Evolutionary conservation across 2,888 invertebrate species (phyloP), one percentile per base, ranked within the genome.

Genomic region (Hecatera dysodea): DNA sequence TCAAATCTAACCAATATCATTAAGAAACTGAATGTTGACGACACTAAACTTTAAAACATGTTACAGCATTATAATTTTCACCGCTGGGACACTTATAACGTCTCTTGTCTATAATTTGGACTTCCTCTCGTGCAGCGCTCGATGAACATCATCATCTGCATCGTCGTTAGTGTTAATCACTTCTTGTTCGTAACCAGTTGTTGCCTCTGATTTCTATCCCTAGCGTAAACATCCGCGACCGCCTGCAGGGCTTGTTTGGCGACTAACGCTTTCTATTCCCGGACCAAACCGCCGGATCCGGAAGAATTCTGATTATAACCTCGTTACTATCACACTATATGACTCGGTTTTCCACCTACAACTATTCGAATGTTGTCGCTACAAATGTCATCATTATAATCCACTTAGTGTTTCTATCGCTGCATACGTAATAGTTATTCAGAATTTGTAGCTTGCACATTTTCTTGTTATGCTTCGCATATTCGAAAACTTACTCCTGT

Each of bases 271-370:
- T 93, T 93, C 93, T 92, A 92, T 88, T 90, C 90, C 88, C 86
- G 84, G 87, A 87, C 86, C 81, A 82, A 89, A 88, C 89, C 90
- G 46, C 48, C 61, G 73, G 89, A 84, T 87, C 89, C 93, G 92
- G 93, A 93, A 93, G 91, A 92, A 75, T 73, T 90, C 89, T 90
- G 89, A 93, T 93, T 93, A 93, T 89, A 92, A 88, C 91, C 90
- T 92, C 90, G 89, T 93, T 94, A 91, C 87, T 85, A 87, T 84
- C 86, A 86, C 87, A 90, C 83, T 83, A 83, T 72, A 81, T 80
- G 78, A 90, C 88, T 90, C 90, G 89, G 89, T 90, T 87, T 70
- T 61, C 22, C 52, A 48, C 22, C 29, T 87, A 85, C 67, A 85
- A 55, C 85, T 56, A 67, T 75, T 72, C 50, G 27, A 70, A 78